phyloP scores from a whole-genome alignment of 1,140 invertebrate genomes.

The Schlechtendalia chinensis region DNA sequence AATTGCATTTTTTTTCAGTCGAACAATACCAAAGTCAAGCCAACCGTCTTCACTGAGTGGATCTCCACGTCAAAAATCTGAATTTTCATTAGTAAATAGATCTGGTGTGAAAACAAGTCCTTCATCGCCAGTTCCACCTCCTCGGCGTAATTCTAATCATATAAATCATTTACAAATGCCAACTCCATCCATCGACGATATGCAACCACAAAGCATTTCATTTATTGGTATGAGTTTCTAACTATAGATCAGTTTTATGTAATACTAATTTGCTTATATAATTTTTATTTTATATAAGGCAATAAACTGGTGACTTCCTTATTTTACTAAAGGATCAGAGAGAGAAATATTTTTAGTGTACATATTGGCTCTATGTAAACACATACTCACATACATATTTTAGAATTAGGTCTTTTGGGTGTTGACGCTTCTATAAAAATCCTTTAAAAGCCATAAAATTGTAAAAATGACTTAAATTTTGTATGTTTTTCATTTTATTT shows the following conservation, averaged over 20 bases:
- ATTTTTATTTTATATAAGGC: too few species aligned
- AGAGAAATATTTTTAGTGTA: background rate
- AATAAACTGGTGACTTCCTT: too few species aligned
- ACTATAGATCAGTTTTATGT: too few species aligned
- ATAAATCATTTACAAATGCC: constrained; percentile 53
- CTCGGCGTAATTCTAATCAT: constrained; percentile 50
- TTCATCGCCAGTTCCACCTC: constrained; percentile 53
- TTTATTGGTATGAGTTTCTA: constrained; percentile 69
- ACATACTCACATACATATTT: background rate
- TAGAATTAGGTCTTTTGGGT: too few species aligned
- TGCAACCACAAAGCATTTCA: constrained; percentile 89
- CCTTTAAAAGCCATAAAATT: too few species aligned
- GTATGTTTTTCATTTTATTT: too few species aligned
- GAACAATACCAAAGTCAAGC: constrained; percentile 39
- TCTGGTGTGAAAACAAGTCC: constrained; percentile 29
- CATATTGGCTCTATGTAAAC: background rate
- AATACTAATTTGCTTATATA: too few species aligned
- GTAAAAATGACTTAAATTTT: too few species aligned
- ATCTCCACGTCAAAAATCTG: constrained; percentile 51
- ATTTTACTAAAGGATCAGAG: too few species aligned
- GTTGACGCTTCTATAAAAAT: too few species aligned
- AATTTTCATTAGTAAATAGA: constrained; percentile 33
- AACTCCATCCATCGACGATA: constrained; percentile 69
- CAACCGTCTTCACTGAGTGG: constrained; percentile 52
- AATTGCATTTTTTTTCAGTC: constrained; percentile 3